Evolutionary conservation across 2,888 invertebrate species (phyloP), one percentile per base, ranked within the genome.

Genomic region (Chrysotoxum bicinctum): DNA sequence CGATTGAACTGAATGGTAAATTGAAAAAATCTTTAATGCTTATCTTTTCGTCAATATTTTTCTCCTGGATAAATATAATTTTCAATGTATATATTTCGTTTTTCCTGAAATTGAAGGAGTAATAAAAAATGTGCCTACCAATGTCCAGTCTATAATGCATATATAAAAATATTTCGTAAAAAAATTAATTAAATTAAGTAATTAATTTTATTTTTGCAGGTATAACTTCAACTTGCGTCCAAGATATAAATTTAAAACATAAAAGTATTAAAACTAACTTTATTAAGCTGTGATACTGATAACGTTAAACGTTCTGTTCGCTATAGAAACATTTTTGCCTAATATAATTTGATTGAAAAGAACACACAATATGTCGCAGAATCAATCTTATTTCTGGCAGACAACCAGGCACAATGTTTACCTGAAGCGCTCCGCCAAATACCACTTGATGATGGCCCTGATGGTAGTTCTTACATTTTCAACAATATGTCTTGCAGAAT

Each of bases 371-470:
- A 91, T 91, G 91, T 91, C 91, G 87, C 91, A 91, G 89, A 91
- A 91, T 87, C 91, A 91, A 89, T 91, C 91, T 77, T 91, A 91
- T 88, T 91, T 90, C 89, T 91, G 91, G 91, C 91, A 91, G 70
- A 91, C 91, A 68, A 91, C 91, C 87, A 91, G 89, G 88, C 89
- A 89, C 81, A 91, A 91, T 89, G 91, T 91, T 87, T 91, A 90
- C 87, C 89, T 91, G 68, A 91, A 90, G 84, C 89, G 91, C 21
- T 88, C 90, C 7, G 90, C 91, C 76, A 91, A 90, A 87, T 89
- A 89, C 87, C 91, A 90, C 58, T 89, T 91, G 88, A 78, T 91
- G 10, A 72, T 91, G 87, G 91, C 90, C 3, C 80, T 91, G 12
- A 89, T 91, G 89, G 89, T 89, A 30, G 89, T 91, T 77, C 87